Evolutionary conservation across 1,140 invertebrate species (phyloP).

Genomic region (Lethrus apterus): DNA sequence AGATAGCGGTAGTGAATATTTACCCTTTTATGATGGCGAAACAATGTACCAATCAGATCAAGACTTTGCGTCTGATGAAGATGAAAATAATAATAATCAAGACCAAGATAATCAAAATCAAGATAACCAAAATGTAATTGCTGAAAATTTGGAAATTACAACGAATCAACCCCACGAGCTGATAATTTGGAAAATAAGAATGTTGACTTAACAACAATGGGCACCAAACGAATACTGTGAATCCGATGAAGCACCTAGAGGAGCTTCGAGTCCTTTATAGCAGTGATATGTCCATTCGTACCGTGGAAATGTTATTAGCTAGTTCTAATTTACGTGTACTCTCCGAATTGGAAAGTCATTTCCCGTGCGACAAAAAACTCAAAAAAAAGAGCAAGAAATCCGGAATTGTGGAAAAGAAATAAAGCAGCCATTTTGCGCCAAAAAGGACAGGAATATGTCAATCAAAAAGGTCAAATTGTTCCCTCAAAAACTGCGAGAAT

Average conservation of each 20-base stretch:
- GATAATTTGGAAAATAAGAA: neutral
- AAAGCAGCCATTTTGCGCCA: neutral
- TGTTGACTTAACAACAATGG: neutral
- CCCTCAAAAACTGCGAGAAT: neutral
- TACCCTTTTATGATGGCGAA: neutral
- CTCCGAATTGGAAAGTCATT: slow-evolving; percentile 56
- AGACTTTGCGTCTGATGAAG: neutral
- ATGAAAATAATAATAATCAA: neutral
- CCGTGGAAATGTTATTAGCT: slow-evolving; percentile 54
- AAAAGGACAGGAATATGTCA: neutral
- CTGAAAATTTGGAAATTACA: too few species aligned
- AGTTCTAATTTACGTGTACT: slow-evolving; percentile 54
- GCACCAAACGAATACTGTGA: slow-evolving; percentile 37
- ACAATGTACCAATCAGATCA: neutral
- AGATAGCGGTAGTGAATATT: slow-evolving; percentile 1
- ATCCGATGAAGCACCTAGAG: slow-evolving; percentile 58
- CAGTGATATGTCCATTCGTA: slow-evolving; percentile 56
- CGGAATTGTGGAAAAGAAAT: too few species aligned
- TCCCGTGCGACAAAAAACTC: too few species aligned
- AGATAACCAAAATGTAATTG: too few species aligned
- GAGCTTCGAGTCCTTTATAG: slow-evolving; percentile 62
- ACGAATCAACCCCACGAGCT: too few species aligned
- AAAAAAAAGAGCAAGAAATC: too few species aligned
- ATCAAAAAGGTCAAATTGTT: neutral
- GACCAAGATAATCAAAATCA: neutral